phyloP scores from a whole-genome alignment of 2,888 invertebrate genomes.

The Drosophila ustulata region DNA sequence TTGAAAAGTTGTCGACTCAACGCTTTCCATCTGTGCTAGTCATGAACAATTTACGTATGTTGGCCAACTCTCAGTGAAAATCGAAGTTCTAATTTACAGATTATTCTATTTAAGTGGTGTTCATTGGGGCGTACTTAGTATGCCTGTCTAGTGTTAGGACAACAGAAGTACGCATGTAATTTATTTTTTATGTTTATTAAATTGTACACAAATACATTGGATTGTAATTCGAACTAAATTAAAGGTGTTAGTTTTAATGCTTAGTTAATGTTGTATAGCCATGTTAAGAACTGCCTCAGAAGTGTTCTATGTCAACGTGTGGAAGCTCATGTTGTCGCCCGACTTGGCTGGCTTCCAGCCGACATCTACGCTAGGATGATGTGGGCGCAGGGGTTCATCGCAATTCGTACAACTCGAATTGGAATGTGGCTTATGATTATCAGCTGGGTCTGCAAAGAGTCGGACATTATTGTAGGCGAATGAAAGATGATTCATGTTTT shows the following conservation, averaged over 20 bases:
- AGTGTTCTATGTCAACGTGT: slow-evolving; percentile 44
- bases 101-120: slow-evolving; percentile 22
- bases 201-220: slow-evolving; percentile 36
- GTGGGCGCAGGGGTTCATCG: slow-evolving; percentile 38
- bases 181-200: slow-evolving; percentile 65
- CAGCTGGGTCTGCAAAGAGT: slow-evolving; percentile 62
- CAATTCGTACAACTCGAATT: slow-evolving; percentile 52
- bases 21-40: slow-evolving; percentile 66
- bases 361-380: slow-evolving; percentile 63
- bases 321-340: slow-evolving; percentile 54
- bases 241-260: slow-evolving; percentile 12
- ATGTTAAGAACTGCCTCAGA: slow-evolving; percentile 1
- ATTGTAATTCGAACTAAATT: slow-evolving; percentile 19
- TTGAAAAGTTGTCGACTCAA: slow-evolving; percentile 41
- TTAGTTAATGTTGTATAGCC: slow-evolving; percentile 48
- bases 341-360: slow-evolving; percentile 64
- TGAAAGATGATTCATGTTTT: background rate
- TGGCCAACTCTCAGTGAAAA: slow-evolving; percentile 26
- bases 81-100: background rate
- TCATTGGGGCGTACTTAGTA: slow-evolving; percentile 31
- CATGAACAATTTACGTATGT: slow-evolving; percentile 37
- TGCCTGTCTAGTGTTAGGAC: slow-evolving; percentile 23
- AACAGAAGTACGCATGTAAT: slow-evolving; percentile 40
- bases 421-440: slow-evolving; percentile 51
- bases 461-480: background rate